Percentiles rank a stretch among this genome's conserved stretches.
Evolutionary conservation across 1,140 invertebrate species (phyloP).

Genomic region (Nebria ingens): DNA sequence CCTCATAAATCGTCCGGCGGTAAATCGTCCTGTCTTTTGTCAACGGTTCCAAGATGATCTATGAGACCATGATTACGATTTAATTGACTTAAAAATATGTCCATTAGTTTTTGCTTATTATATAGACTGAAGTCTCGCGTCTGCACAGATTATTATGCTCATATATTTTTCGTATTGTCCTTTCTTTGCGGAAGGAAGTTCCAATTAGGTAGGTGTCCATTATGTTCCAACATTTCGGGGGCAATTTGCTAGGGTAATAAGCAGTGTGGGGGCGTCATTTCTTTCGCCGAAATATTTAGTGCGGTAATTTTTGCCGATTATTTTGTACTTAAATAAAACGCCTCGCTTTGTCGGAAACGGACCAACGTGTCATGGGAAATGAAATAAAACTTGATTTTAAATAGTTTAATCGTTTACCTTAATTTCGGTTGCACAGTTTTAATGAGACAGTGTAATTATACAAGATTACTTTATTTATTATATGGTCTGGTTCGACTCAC

Average conservation of each 20-base stretch:
- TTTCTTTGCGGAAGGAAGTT: neutral
- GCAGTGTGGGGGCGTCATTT: neutral
- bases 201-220: neutral
- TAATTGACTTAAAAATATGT: constrained; percentile 10
- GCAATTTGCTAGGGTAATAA: neutral
- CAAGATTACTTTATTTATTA: too few relatives aligned
- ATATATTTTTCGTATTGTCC: too few relatives aligned
- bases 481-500: too few relatives aligned
- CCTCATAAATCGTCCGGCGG: neutral
- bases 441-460: too few relatives aligned
- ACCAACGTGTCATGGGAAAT: neutral
- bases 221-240: neutral
- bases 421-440: too few relatives aligned
- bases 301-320: too few relatives aligned
- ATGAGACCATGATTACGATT: constrained; percentile 2
- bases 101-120: constrained; percentile 5
- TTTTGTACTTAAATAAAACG: neutral
- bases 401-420: neutral
- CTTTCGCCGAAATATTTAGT: neutral
- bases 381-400: neutral
- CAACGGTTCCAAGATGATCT: constrained; percentile 2
- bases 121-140: too few relatives aligned
- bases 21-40: constrained; percentile 8
- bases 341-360: neutral
- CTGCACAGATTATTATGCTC: too few relatives aligned